A percentile compares a stretch with the other conserved stretches of the same genome.
Conservation (phyloP, 2,888 invertebrate species). For the Agapostemon virescens region DNA sequence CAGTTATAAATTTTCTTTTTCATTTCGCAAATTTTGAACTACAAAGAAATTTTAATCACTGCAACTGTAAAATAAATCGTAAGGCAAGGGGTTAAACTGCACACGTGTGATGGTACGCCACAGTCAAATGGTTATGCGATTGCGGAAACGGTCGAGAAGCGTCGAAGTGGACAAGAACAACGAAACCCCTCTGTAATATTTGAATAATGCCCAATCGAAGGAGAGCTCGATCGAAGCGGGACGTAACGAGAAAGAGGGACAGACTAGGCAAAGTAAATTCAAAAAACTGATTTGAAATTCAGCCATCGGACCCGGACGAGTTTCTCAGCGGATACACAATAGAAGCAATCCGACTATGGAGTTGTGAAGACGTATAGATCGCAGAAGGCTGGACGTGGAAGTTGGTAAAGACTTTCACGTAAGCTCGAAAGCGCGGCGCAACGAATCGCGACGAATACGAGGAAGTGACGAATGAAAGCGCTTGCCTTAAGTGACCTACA, state of each 20-base stretch:
- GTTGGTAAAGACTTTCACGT: conserved; percentile 23
- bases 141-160: too few relatives aligned
- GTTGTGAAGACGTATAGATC: conserved; percentile 2
- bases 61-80: too few relatives aligned
- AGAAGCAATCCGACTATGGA: conserved; percentile 5
- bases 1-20: too few relatives aligned
- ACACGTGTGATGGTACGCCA: too few relatives aligned
- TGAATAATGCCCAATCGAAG: background rate
- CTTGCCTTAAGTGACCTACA: conserved; percentile 45
- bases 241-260: background rate
- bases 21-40: too few relatives aligned
- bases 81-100: too few relatives aligned
- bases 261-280: background rate
- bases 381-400: background rate
- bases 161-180: too few relatives aligned
- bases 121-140: too few relatives aligned
- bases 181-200: too few relatives aligned
- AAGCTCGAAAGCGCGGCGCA: conserved; percentile 18
- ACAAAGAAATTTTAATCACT: too few relatives aligned
- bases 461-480: conserved; percentile 53
- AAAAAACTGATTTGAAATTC: background rate
- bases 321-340: conserved; percentile 19
- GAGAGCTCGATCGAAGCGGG: background rate
- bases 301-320: background rate
- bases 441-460: conserved; percentile 45